A percentile compares a stretch with the other conserved stretches of the same genome.
Conservation (phyloP, 2,888 invertebrate species). For the Nematopogon swammerdamellus region DNA sequence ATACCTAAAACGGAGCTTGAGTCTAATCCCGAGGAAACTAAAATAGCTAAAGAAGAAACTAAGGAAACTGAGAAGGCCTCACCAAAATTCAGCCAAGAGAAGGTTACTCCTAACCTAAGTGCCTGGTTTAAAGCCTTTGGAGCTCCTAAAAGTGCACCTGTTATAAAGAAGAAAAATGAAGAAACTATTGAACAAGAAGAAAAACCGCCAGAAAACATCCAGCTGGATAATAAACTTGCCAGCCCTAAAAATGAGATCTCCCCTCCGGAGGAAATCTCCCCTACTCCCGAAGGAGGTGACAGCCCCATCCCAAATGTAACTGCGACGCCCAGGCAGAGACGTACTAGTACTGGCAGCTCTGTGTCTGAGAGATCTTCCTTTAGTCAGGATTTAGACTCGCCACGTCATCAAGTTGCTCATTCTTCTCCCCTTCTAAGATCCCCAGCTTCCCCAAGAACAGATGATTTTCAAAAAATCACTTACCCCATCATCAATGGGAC, state of each 20-base stretch:
- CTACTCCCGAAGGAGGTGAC: slow-evolving; percentile 41
- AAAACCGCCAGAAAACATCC: slow-evolving; percentile 26
- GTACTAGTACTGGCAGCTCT: slow-evolving; percentile 76
- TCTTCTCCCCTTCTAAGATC: slow-evolving; percentile 72
- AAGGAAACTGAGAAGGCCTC: slow-evolving; percentile 23
- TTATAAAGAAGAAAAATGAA: slow-evolving; percentile 58
- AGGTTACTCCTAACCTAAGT: slow-evolving; percentile 81
- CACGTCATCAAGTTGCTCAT: slow-evolving; percentile 70
- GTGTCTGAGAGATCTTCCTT: slow-evolving; percentile 76
- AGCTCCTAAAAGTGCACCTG: slow-evolving; percentile 67
- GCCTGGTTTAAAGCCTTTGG: slow-evolving; percentile 94
- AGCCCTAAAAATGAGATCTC: slow-evolving; percentile 32
- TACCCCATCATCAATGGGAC: slow-evolving; percentile 77
- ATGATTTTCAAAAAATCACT: slow-evolving; percentile 65
- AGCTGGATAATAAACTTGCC: slow-evolving; percentile 23
- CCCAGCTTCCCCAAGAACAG: slow-evolving; percentile 73
- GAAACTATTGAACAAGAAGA: slow-evolving; percentile 48
- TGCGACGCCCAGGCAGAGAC: slow-evolving; percentile 56
- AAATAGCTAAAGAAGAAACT: slow-evolving; percentile 28
- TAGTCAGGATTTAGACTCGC: slow-evolving; percentile 73
- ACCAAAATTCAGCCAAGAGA: slow-evolving; percentile 53
- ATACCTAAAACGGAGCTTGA: slow-evolving; percentile 14
- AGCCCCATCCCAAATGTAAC: slow-evolving; percentile 32
- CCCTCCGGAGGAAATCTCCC: slow-evolving; percentile 33
- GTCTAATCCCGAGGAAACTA: slow-evolving; percentile 13